Conservation (phyloP, 2,113 vertebrate species). For the Upupa epops region DNA sequence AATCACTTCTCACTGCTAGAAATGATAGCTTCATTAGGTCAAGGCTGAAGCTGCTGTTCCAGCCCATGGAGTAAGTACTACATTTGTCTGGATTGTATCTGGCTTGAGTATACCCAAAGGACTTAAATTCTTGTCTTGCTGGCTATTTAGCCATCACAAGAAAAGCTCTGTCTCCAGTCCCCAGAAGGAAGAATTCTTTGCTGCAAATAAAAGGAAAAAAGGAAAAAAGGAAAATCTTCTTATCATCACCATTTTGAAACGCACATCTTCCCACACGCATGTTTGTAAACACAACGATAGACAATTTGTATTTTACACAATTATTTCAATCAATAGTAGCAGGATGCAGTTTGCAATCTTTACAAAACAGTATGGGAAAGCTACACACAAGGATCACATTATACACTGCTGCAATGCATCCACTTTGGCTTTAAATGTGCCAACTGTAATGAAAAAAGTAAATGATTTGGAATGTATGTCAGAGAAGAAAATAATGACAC, state of each 20-base stretch:
- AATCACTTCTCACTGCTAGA: conserved; percentile 32
- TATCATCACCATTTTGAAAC: not conserved
- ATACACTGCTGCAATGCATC: not conserved
- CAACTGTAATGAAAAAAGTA: not conserved
- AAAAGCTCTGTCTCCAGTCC: not conserved
- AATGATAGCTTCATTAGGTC: conserved; percentile 52
- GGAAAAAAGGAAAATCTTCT: not conserved
- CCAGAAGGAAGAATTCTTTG: not conserved
- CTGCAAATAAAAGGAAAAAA: not conserved
- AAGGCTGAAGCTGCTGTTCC: conserved; percentile 37
- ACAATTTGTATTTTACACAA: not conserved
- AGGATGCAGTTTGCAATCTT: not conserved
- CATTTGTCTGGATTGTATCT: conserved; percentile 53
- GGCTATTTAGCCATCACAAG: not conserved
- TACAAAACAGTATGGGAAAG: not conserved
- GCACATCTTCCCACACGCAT: not conserved
- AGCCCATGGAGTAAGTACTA: conserved; percentile 29
- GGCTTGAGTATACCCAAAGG: conserved; percentile 18
- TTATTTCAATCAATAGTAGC: not conserved
- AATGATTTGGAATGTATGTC: not conserved
- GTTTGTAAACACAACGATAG: not conserved
- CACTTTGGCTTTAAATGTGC: not conserved
- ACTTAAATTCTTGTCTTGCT: not conserved
- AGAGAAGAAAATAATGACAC: not conserved
- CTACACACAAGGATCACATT: not conserved